phyloP scores from a whole-genome alignment of 2,797 vertebrate genomes.

The Pipistrellus pipistrellus region DNA sequence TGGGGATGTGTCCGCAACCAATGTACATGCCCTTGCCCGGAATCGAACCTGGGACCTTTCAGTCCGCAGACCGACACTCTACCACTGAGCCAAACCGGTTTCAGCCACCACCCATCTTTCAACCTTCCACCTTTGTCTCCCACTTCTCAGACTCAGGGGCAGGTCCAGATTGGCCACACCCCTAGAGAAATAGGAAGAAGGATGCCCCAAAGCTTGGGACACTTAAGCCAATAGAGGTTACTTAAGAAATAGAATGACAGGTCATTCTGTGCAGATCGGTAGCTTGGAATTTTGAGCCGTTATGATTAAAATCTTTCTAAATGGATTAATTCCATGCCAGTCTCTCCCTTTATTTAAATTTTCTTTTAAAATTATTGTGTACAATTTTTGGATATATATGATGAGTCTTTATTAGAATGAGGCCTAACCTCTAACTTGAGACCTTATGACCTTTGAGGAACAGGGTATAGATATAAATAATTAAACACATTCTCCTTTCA shows the following conservation, averaged over 20 bases:
- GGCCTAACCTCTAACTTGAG: background rate
- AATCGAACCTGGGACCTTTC: too few relatives aligned
- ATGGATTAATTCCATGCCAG: background rate
- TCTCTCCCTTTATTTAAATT: background rate
- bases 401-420: slow-evolving; percentile 1
- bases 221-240: background rate
- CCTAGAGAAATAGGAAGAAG: background rate
- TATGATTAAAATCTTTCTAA: slow-evolving; percentile 32
- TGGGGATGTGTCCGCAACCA: too few relatives aligned
- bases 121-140: background rate
- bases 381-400: slow-evolving; percentile 17
- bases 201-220: background rate
- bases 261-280: background rate
- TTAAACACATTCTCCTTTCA: background rate
- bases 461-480: background rate
- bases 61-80: too few relatives aligned
- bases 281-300: slow-evolving; percentile 17
- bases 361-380: slow-evolving; percentile 27
- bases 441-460: background rate
- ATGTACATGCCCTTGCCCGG: too few relatives aligned
- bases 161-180: background rate
- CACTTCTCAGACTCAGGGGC: background rate
- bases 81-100: too few relatives aligned
- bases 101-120: background rate
- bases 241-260: background rate